Evolutionary conservation across 1,140 invertebrate genomes (phyloP).

Genomic region (Chlorops oryzae): DNA sequence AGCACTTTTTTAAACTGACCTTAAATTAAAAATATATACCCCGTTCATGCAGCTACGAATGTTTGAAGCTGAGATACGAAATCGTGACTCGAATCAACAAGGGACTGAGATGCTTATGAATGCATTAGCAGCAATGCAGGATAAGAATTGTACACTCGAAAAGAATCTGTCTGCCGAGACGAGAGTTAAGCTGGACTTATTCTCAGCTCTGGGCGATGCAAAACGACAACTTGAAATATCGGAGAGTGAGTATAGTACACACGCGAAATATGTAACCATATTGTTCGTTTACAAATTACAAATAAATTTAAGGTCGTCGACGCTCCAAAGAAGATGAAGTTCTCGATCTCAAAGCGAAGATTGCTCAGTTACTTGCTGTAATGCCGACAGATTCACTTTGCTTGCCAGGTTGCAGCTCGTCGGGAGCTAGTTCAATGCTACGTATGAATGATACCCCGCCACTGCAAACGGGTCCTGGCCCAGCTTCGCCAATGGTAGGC

Average conservation of each 20-base stretch:
- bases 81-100: slow-evolving; percentile 65
- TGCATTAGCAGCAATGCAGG: slow-evolving; percentile 75
- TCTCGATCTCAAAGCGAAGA: slow-evolving; percentile 80
- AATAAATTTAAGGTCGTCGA: slow-evolving; percentile 59
- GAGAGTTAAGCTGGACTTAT: slow-evolving; percentile 90
- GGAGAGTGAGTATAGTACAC: slow-evolving; percentile 66
- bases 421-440: slow-evolving; percentile 32
- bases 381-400: slow-evolving; percentile 72
- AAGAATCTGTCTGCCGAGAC: slow-evolving; percentile 92
- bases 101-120: slow-evolving; percentile 75
- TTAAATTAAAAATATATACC: too few relatives aligned
- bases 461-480: slow-evolving; percentile 36
- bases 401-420: slow-evolving; percentile 45
- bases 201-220: slow-evolving; percentile 90
- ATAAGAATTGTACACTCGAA: slow-evolving; percentile 83
- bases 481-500: slow-evolving; percentile 40
- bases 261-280: not conserved
- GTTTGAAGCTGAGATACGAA: slow-evolving; percentile 40
- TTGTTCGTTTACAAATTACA: not conserved
- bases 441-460: slow-evolving; percentile 46
- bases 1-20: too few relatives aligned
- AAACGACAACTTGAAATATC: slow-evolving; percentile 88
- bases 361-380: slow-evolving; percentile 85
- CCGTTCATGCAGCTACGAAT: slow-evolving; percentile 29
- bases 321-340: slow-evolving; percentile 83